Percentiles rank a stretch among this genome's conserved stretches.
These are phyloP conservation scores for Pollenia griseotomentosa DNA, from an alignment of 2,888 invertebrate genomes.

Conservation along the genomic window DNA sequence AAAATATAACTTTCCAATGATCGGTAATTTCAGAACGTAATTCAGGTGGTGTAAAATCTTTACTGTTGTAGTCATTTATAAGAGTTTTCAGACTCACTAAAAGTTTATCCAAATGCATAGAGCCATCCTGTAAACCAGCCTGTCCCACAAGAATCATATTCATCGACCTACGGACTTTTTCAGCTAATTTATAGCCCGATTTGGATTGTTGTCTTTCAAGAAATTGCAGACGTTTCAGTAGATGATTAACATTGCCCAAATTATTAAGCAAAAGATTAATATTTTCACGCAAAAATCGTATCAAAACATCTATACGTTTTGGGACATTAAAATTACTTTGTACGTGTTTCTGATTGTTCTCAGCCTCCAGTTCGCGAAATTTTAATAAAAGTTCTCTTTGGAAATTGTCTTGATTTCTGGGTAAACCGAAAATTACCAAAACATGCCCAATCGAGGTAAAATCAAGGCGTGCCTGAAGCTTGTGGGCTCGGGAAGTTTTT, in stretches of 20 bases:
- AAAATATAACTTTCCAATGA: conserved; percentile 86
- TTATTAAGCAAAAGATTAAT: conserved; percentile 78
- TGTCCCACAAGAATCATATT: conserved; percentile 87
- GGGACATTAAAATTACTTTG: conserved; percentile 80
- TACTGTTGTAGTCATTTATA: conserved; percentile 76
- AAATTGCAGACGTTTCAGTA: conserved; percentile 84
- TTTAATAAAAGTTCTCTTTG: conserved; percentile 85
- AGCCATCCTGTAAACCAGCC: conserved; percentile 86
- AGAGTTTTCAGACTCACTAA: conserved; percentile 80
- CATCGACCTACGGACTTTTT: conserved; percentile 84
- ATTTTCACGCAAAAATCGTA: conserved; percentile 81
- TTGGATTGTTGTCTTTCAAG: conserved; percentile 85
- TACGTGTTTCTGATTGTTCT: conserved; percentile 76
- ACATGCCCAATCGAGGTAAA: conserved; percentile 84
- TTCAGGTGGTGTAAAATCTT: conserved; percentile 82
- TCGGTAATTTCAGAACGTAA: conserved; percentile 85
- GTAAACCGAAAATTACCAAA: conserved; percentile 85
- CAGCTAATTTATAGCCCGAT: conserved; percentile 84
- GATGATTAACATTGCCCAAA: conserved; percentile 85
- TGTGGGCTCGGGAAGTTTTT: conserved; percentile 81
- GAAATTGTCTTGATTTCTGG: conserved; percentile 85
- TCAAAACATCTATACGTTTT: conserved; percentile 79
- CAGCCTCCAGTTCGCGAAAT: conserved; percentile 77
- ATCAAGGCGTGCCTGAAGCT: conserved; percentile 81
- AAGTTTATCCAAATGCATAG: conserved; percentile 84